These are phyloP conservation scores for Periplaneta americana DNA, from an alignment of 1,140 invertebrate genomes.

Conservation along the genomic window DNA sequence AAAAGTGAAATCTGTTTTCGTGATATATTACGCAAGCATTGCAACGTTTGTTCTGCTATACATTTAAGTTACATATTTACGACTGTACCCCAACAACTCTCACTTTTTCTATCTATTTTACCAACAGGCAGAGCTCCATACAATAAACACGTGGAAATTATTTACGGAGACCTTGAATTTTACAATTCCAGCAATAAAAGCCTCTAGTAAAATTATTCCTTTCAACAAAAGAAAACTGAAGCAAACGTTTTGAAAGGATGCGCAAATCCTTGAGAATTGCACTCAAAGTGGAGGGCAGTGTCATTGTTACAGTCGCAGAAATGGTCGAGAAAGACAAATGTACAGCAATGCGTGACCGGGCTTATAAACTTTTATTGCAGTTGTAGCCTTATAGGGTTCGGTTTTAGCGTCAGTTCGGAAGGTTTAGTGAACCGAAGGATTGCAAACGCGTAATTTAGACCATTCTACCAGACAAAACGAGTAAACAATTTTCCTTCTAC, in stretches of 20 bases:
- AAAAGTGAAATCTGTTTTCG: background rate
- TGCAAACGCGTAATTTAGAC: background rate
- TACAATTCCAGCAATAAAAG: background rate
- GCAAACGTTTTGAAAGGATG: too few relatives aligned
- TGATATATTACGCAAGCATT: background rate
- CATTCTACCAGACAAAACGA: too few relatives aligned
- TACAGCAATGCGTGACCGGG: background rate
- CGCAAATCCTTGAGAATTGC: background rate
- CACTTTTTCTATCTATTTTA: background rate
- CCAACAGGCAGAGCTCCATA: background rate
- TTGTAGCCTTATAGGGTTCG: background rate
- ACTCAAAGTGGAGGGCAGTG: too few relatives aligned
- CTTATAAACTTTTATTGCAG: background rate
- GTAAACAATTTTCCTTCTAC: background rate
- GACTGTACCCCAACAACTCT: background rate
- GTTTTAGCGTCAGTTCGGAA: background rate
- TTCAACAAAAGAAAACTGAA: background rate
- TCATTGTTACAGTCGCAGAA: background rate
- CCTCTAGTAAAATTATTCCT: background rate
- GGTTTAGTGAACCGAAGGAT: background rate
- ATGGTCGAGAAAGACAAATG: background rate
- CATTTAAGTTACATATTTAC: background rate
- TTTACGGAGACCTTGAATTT: too few relatives aligned
- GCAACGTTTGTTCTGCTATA: too few relatives aligned
- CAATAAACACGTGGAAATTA: background rate